Conservation (phyloP, 2,888 invertebrate genomes). For the Conomelus anceps region DNA sequence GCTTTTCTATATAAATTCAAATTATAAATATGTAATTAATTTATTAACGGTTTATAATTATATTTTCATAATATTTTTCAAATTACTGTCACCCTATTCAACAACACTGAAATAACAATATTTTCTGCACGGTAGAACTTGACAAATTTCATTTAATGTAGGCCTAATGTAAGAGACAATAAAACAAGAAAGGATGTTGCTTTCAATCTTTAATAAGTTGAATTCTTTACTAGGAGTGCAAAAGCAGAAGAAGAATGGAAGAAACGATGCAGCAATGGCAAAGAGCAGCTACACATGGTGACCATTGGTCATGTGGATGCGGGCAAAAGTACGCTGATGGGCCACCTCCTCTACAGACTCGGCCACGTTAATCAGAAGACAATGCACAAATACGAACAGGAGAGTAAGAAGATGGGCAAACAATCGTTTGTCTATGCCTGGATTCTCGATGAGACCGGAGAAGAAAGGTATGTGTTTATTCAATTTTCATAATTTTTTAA, state of each 20-base stretch:
- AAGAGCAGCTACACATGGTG: slow-evolving; percentile 84
- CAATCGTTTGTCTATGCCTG: slow-evolving; percentile 98
- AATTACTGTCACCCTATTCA: too few species aligned
- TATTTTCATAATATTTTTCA: too few species aligned
- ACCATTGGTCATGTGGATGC: slow-evolving; percentile 97
- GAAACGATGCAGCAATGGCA: slow-evolving; percentile 69
- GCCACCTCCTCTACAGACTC: slow-evolving; percentile 78
- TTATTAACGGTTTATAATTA: too few species aligned
- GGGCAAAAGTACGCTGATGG: slow-evolving; percentile 96
- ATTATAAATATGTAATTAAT: too few species aligned
- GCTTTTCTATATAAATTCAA: too few species aligned
- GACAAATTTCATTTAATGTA: too few species aligned
- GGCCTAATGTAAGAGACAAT: not conserved
- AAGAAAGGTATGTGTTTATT: slow-evolving; percentile 60
- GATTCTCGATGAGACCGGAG: slow-evolving; percentile 98
- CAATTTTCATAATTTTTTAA: too few species aligned
- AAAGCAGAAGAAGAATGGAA: slow-evolving; percentile 58
- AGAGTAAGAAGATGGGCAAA: slow-evolving; percentile 94
- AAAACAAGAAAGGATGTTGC: not conserved
- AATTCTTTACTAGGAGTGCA: not conserved
- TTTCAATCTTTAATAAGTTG: not conserved
- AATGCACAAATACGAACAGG: slow-evolving; percentile 96
- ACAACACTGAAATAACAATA: too few species aligned
- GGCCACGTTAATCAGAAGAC: slow-evolving; percentile 80
- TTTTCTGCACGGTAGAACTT: too few species aligned